Base-by-base conservation (phyloP, 2,888 invertebrate species). In the Scrobipalpa atriplicella region DNA sequence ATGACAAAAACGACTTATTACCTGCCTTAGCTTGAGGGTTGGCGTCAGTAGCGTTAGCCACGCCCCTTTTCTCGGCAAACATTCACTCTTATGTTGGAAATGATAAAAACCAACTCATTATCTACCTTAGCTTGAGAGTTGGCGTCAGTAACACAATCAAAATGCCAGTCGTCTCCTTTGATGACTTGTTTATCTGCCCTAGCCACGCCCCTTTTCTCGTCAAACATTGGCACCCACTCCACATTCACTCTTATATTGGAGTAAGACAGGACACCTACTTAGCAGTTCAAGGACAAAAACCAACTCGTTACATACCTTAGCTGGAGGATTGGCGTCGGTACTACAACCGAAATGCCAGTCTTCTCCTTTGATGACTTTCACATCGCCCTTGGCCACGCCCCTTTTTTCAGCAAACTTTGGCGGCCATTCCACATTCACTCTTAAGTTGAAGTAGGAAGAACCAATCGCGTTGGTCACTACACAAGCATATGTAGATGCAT, bases 381-480 rank as follows among this genome's bases (percentile, higher is more conserved):
- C 71, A 6, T 36, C 43, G 13, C 13, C n/a, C 2, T 47, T 47
- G n/a, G 82, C 71, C 5, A 36, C 41, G 1, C 39, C 64, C 3
- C 19, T 64, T 3, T 62, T 36, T 0, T 52, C 61, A 0, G 74
- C 8, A 61, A 92, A 86, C 10, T 52, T 62, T 0, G 94, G 93
- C 62, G 90, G 76, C 90, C 94, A 92, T 68, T 94, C 89, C 0
- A 96, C 94, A 13, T 81, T 81, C 0, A 96, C 77, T n/a, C 82
- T 75, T 62, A 95, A 92, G 0, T 85, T 84, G 0, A 93, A 89
- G 60, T 90, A 86, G 0, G 89, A 89, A 0, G 92, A 89, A 0
- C 95, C 95, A 0, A 94, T 94, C 0, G 87, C 85, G 81, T 95
- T 95, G 21, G 87, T 83, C 0, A 93, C 95, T 1, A 93, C 86